Conservation (phyloP, 2,113 vertebrate species). For the Odocoileus virginianus region DNA sequence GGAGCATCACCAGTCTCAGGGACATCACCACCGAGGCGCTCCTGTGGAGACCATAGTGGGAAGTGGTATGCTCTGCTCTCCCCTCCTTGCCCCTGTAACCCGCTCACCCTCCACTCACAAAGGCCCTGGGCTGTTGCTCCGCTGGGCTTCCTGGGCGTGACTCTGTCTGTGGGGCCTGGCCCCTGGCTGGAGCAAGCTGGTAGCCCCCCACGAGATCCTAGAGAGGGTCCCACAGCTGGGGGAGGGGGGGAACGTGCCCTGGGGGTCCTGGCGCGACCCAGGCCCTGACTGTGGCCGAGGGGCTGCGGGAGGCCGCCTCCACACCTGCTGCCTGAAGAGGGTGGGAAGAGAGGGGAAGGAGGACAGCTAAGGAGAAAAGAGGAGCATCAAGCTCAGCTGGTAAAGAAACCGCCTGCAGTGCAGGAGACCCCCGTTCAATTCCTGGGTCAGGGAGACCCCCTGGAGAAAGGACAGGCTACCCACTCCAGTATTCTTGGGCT, state of each 20-base stretch:
- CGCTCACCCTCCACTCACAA: neutral
- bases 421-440: neutral
- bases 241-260: accelerated
- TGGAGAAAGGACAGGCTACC: neutral
- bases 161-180: neutral
- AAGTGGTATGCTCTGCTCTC: neutral
- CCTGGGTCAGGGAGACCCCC: neutral
- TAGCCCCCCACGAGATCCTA: neutral
- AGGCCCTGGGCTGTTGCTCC: neutral
- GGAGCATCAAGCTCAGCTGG: neutral
- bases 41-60: neutral
- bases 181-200: neutral
- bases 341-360: neutral
- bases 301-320: neutral
- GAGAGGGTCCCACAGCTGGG: neutral
- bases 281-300: neutral
- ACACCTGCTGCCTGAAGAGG: neutral
- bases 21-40: neutral
- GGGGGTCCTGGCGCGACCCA: accelerated
- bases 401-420: neutral
- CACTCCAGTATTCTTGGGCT: neutral
- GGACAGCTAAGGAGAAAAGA: neutral
- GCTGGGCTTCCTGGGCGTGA: neutral
- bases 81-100: neutral
- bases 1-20: too few species aligned